Base-by-base conservation (phyloP, 2,797 vertebrate genomes). In the Rhinogobio ventralis region DNA sequence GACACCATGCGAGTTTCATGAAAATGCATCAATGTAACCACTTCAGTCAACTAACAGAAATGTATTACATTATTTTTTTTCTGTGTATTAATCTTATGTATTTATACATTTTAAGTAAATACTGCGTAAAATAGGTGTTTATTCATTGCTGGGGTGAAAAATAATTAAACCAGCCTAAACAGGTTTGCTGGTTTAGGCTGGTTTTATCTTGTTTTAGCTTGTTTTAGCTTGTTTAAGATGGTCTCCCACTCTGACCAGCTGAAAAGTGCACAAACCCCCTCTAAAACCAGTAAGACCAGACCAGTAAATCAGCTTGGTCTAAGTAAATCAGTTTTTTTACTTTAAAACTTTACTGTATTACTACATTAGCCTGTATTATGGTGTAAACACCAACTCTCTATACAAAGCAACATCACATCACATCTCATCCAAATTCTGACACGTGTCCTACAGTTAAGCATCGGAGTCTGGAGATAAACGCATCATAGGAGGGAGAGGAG, bases 401-500 rank as follows among this genome's bases (percentile, higher is more conserved):
- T 51, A 36, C 19, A 68, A 46, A 60, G 51, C 51, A 60, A 79
- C 83, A 11, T 64, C 67, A 83, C 45, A 74, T 17, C 67, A 82
- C 45, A 74, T 17, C 46, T 45, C 36, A 69, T 46, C n/a, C 89
- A 91, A 93, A 92, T 93, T 91, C 90, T 87, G 88, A 86, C 13
- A 82, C 77, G 85, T 86, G 84, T 45, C 85, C 84, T 86, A 80
- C 87, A 90, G 89, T 89, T 78, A 75, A 84, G 30, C 67, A 20
- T 79, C 46, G 4, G 72, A 81, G 88, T 88, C 85, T 77, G 87
- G 42, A 88, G 86, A 91, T 90, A 87, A 84, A 77, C 76, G 81
- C 91, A 90, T 90, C 87, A 68, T 87, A 91, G 93, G 92, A 93
- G 92, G 91, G 87, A 82, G 89, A 90, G 83, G 85, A 82, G 89